A percentile compares a stretch with the other conserved stretches of the same genome.
phyloP scores from a whole-genome alignment of 1,140 invertebrate genomes.

The Atopsyche davidsoni region DNA sequence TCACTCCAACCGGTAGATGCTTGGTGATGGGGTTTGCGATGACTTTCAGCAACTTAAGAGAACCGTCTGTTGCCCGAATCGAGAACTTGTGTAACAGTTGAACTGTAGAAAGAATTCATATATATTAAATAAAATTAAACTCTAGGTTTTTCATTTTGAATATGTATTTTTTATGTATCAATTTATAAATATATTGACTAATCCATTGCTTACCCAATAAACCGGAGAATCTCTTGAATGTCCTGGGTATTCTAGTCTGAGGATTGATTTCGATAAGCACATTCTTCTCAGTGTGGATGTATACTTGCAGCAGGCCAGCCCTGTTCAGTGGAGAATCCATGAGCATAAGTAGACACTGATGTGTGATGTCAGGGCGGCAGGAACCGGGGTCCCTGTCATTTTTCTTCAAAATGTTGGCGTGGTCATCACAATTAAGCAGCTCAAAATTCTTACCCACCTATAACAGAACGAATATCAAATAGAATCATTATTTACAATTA shows the following conservation, averaged over 20 bases:
- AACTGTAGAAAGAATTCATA: slow-evolving; percentile 59
- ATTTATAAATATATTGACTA: slow-evolving; percentile 14
- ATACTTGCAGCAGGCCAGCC: slow-evolving; percentile 85
- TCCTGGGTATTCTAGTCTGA: slow-evolving; percentile 95
- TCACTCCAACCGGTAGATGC: slow-evolving; percentile 93
- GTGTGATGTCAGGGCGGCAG: slow-evolving; percentile 89
- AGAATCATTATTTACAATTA: slow-evolving; percentile 10
- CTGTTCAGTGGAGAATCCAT: slow-evolving; percentile 94
- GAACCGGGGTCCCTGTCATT: slow-evolving; percentile 76
- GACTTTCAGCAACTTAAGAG: slow-evolving; percentile 90
- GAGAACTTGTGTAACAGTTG: slow-evolving; percentile 93
- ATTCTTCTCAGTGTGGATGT: slow-evolving; percentile 93
- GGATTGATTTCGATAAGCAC: slow-evolving; percentile 98
- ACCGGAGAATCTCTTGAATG: slow-evolving; percentile 97
- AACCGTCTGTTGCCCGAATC: slow-evolving; percentile 82
- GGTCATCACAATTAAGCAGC: slow-evolving; percentile 91
- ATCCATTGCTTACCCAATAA: slow-evolving; percentile 89
- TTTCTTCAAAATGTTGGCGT: slow-evolving; percentile 75
- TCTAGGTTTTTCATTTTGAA: too few relatives aligned
- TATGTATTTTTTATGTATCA: not conserved
- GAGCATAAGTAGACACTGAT: slow-evolving; percentile 93
- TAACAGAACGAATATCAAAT: slow-evolving; percentile 29
- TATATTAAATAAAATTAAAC: slow-evolving; percentile 3
- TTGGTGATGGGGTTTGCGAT: slow-evolving; percentile 96
- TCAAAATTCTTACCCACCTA: slow-evolving; percentile 85